phyloP scores from a whole-genome alignment of 1,140 invertebrate species.

The Bombus waltoni region DNA sequence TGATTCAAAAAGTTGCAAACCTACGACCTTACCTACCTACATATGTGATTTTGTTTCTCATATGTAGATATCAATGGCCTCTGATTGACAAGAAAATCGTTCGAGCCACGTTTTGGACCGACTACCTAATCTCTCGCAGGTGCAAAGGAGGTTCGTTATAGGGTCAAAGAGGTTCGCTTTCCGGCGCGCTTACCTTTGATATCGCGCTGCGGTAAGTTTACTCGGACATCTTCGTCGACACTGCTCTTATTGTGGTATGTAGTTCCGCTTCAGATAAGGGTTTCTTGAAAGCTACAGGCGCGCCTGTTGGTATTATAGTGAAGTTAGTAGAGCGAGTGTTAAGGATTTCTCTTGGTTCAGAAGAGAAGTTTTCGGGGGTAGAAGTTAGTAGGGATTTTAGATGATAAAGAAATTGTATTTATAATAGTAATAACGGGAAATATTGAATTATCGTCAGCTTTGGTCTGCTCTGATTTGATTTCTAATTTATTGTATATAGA shows the following conservation, averaged over 20 bases:
- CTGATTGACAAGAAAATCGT: not conserved
- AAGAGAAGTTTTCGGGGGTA: not conserved
- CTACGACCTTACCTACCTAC: no score
- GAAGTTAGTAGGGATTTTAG: not conserved
- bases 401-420: not conserved
- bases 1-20: not conserved
- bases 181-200: slow-evolving; percentile 16
- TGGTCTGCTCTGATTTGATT: no score
- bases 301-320: not conserved
- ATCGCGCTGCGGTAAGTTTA: not conserved
- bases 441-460: no score
- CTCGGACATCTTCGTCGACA: slow-evolving; percentile 21
- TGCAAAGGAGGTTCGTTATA: not conserved
- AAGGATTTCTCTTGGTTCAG: not conserved
- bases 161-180: not conserved
- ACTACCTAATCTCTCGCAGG: slow-evolving; percentile 40
- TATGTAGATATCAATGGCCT: not conserved
- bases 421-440: no score
- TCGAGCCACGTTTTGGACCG: no score
- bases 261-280: slow-evolving; percentile 13
- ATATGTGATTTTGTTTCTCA: not conserved
- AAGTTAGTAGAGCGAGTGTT: not conserved
- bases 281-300: not conserved
- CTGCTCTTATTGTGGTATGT: slow-evolving; percentile 10
- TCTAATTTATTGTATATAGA: no score